Evolutionary conservation across 2,888 invertebrate species (phyloP), one percentile per base, ranked within the genome.

Genomic region (Blastobasis lacticolella): DNA sequence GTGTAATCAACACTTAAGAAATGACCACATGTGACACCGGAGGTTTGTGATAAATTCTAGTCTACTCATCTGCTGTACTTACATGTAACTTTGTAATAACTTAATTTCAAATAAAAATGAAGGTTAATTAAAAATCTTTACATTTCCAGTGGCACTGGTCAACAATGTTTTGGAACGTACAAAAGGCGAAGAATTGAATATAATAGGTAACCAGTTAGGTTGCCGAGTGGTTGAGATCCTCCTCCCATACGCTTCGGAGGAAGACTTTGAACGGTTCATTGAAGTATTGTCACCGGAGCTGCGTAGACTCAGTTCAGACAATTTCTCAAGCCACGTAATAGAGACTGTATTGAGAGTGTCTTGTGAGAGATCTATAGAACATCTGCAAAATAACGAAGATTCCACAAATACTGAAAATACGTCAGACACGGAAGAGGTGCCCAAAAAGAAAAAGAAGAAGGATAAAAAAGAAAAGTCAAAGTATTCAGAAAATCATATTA

Each of bases 201-300:
- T 93, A 44, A 90, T 93, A 0, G 92, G 92, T 5, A 96, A 96
- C 79, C 95, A 96, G 77, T 89, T 96, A 0, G 94, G 94, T 0
- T 95, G 94, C 48, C 87, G 94, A 59, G 92, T 94, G 0, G 81
- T 96, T 1, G 96, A 96, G 67, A 87, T 90, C n/a, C 79, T 96
- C 0, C 75, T 96, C 0, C 93, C 93, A 0, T 92, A 90, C 55
- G 91, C 93, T 1, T 90, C 90, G 54, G 85, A 91, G 0, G 88
- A 90, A 48, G 89, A 90, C 51, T 72, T 96, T 10, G 89, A 92
- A 56, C 84, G 91, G 5, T 93, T 91, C 64, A 90, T 92, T 10
- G 82, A 88, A 4, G 89, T 90, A 1, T 90, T 96, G 49, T 86
- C 89, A 9, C 88, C 91, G 0, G 92, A 92, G 47, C 75, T 96